phyloP scores from a whole-genome alignment of 2,888 invertebrate genomes.

The Tiliacea citrago region DNA sequence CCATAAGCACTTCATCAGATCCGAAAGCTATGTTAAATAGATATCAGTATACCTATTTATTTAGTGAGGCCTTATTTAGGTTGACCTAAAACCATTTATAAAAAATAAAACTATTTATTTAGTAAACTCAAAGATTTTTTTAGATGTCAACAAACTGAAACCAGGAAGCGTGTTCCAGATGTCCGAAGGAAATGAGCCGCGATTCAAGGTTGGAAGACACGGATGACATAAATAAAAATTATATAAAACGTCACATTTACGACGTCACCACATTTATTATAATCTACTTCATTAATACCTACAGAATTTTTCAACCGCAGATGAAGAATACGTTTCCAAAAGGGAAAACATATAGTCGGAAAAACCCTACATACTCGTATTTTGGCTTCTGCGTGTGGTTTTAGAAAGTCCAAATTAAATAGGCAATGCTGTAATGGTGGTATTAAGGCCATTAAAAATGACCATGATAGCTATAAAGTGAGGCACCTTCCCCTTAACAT shows the following conservation, averaged over 20 bases:
- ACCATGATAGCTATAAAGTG: conserved; percentile 20
- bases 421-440: conserved; percentile 18
- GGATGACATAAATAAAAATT: conserved; percentile 24
- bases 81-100: too few species aligned
- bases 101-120: neutral
- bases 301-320: neutral
- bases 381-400: conserved; percentile 4
- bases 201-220: conserved; percentile 32
- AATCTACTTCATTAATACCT: neutral
- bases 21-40: neutral
- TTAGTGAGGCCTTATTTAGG: too few species aligned
- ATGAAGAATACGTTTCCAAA: neutral
- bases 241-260: neutral
- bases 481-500: conserved; percentile 6
- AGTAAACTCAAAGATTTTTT: conserved; percentile 12
- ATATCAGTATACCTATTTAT: neutral
- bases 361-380: neutral
- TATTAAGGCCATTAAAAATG: conserved; percentile 39
- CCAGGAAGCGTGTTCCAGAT: conserved; percentile 32
- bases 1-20: neutral
- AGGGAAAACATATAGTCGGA: neutral
- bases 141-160: conserved; percentile 32
- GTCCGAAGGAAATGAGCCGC: conserved; percentile 22
- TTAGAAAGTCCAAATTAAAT: conserved; percentile 28
- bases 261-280: conserved; percentile 4